Evolutionary conservation across 1,140 invertebrate genomes (phyloP).

Genomic region (Pogonognathellus flavescens): DNA sequence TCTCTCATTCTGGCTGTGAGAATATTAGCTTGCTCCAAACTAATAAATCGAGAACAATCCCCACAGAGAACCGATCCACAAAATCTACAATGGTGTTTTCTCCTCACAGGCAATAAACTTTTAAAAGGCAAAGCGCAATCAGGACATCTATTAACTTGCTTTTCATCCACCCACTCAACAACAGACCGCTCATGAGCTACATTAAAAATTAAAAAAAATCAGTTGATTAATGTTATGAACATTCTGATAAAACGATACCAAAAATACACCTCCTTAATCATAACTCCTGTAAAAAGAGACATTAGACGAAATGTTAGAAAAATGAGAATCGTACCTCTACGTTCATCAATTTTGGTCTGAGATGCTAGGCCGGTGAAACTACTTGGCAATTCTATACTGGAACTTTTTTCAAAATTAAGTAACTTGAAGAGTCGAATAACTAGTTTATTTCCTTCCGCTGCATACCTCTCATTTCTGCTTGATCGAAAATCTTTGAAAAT

Average conservation of each 20-base stretch:
- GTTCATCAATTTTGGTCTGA: slow-evolving; percentile 20
- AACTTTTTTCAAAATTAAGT: slow-evolving; percentile 31
- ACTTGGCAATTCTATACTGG: background rate
- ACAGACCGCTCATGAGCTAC: slow-evolving; percentile 82
- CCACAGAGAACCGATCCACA: slow-evolving; percentile 97
- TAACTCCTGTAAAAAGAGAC: too few species aligned
- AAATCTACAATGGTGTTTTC: slow-evolving; percentile 96
- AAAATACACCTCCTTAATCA: too few species aligned
- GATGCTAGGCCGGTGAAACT: background rate
- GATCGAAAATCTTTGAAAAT: slow-evolving; percentile 84
- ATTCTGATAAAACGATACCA: too few species aligned
- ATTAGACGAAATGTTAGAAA: slow-evolving; percentile 4
- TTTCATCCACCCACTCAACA: slow-evolving; percentile 94
- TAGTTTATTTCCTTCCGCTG: slow-evolving; percentile 95
- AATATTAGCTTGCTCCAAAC: slow-evolving; percentile 86
- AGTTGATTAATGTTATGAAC: too few species aligned
- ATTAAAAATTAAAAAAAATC: too few species aligned
- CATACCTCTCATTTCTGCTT: slow-evolving; percentile 85
- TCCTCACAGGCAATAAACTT: slow-evolving; percentile 76
- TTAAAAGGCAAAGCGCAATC: slow-evolving; percentile 91
- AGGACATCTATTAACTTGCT: slow-evolving; percentile 89
- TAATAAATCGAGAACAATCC: slow-evolving; percentile 91
- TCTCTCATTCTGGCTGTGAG: slow-evolving; percentile 66
- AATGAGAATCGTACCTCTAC: slow-evolving; percentile 11
- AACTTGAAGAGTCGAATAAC: slow-evolving; percentile 94